Evolutionary conservation across 1,140 invertebrate species (phyloP).

Genomic region (Neodiprion lecontei): DNA sequence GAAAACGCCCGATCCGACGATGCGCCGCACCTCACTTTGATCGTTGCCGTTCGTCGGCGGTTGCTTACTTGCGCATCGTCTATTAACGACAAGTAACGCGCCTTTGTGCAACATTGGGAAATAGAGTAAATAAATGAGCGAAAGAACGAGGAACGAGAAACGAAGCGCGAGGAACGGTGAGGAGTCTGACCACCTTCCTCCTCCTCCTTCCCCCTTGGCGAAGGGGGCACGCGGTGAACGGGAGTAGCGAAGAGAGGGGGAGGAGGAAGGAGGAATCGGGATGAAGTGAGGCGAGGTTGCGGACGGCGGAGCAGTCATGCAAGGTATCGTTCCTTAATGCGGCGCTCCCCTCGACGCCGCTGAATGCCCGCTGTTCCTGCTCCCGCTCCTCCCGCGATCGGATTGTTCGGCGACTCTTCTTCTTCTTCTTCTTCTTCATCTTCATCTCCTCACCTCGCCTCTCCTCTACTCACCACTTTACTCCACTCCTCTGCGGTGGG

Average conservation of each 20-base stretch:
- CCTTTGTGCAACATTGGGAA: slow-evolving; percentile 45
- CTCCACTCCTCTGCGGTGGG: slow-evolving; percentile 33
- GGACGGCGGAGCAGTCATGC: slow-evolving; percentile 11
- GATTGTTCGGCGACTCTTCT: neutral
- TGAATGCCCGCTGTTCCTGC: slow-evolving; percentile 14
- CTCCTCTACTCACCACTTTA: neutral
- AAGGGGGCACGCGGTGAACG: slow-evolving; percentile 22
- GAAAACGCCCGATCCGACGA: neutral
- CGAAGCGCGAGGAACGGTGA: slow-evolving; percentile 29
- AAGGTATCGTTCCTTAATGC: slow-evolving; percentile 17
- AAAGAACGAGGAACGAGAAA: slow-evolving; percentile 34
- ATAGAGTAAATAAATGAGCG: slow-evolving; percentile 53
- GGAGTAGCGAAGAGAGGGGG: slow-evolving; percentile 35
- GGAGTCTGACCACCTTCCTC: slow-evolving; percentile 29
- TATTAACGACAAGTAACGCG: slow-evolving; percentile 38
- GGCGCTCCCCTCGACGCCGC: slow-evolving; percentile 24
- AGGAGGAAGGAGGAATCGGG: slow-evolving; percentile 34
- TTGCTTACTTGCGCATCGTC: neutral
- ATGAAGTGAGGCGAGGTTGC: slow-evolving; percentile 33
- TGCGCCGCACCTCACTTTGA: slow-evolving; percentile 40
- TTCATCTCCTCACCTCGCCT: no score
- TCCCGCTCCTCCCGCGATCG: neutral
- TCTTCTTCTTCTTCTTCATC: no score
- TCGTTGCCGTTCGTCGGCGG: neutral
- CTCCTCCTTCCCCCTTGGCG: neutral